These are phyloP conservation scores for Aphelocoma californica DNA, from an alignment of 2,797 vertebrate species.

Conservation along the genomic window DNA sequence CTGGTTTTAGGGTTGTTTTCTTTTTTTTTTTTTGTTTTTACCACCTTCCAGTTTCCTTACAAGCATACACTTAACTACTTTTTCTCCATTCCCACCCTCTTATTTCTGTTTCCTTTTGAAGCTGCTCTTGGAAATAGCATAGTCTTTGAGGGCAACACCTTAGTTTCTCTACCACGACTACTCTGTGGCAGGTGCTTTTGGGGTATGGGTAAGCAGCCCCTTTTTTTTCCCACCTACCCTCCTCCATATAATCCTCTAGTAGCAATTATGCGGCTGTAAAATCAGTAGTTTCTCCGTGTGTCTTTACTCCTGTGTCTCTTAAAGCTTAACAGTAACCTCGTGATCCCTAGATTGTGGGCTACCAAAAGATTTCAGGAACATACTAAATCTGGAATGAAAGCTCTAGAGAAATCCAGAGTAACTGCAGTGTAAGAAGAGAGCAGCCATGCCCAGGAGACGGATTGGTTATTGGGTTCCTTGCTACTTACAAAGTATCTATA, in stretches of 20 bases:
- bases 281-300: conserved; percentile 50
- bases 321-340: conserved; percentile 26
- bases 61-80: conserved; percentile 59
- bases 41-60: conserved; percentile 58
- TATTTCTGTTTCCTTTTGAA: conserved; percentile 67
- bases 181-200: conserved; percentile 68
- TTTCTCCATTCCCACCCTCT: conserved; percentile 61
- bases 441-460: neutral
- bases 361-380: neutral
- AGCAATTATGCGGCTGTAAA: conserved; percentile 32
- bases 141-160: conserved; percentile 70
- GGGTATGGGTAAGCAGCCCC: conserved; percentile 68
- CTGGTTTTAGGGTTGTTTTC: conserved; percentile 19
- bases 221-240: conserved; percentile 66
- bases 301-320: conserved; percentile 35
- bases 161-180: conserved; percentile 66
- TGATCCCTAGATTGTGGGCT: neutral
- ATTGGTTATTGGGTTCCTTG: neutral
- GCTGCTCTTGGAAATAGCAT: conserved; percentile 63
- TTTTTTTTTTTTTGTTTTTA: neutral
- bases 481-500: neutral
- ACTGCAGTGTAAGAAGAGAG: neutral
- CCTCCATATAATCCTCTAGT: conserved; percentile 48
- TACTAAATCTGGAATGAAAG: neutral
- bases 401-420: neutral